Conservation (phyloP, 2,888 invertebrate species). For the Scaptomyza polygonia region DNA sequence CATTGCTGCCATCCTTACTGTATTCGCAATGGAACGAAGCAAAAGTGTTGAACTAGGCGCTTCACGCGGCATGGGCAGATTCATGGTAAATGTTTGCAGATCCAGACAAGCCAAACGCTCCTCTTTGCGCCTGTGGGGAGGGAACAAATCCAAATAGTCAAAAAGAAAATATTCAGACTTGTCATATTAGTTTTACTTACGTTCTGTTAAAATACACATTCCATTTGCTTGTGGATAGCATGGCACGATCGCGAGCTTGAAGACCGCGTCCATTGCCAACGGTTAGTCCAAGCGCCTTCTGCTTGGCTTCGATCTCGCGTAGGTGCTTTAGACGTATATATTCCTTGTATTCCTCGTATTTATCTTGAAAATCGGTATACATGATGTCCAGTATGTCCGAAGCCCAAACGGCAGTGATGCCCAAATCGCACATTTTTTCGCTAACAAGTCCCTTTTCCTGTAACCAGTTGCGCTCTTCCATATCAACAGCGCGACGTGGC, state of each 20-base stretch:
- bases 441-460: constrained; percentile 92
- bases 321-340: constrained; percentile 86
- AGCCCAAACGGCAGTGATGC: constrained; percentile 95
- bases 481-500: constrained; percentile 92
- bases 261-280: constrained; percentile 84
- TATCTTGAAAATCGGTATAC: constrained; percentile 97
- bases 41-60: constrained; percentile 81
- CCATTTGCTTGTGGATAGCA: constrained; percentile 94
- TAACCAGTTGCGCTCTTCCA: constrained; percentile 95
- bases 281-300: constrained; percentile 86
- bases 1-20: constrained; percentile 60
- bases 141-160: not conserved
- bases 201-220: constrained; percentile 93
- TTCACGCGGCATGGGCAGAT: constrained; percentile 88
- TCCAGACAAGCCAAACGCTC: constrained; percentile 94
- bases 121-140: constrained; percentile 86
- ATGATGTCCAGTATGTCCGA: constrained; percentile 98
- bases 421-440: constrained; percentile 96
- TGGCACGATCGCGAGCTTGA: constrained; percentile 90
- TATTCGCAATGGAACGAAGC: constrained; percentile 74
- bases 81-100: constrained; percentile 94
- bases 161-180: not conserved
- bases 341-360: constrained; percentile 95
- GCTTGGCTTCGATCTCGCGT: constrained; percentile 88
- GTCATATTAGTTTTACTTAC: constrained; percentile 63